A percentile compares a stretch with the other conserved stretches of the same genome.
These are phyloP conservation scores for Ovibos moschatus DNA, from an alignment of 2,113 vertebrate genomes.

Conservation along the genomic window DNA sequence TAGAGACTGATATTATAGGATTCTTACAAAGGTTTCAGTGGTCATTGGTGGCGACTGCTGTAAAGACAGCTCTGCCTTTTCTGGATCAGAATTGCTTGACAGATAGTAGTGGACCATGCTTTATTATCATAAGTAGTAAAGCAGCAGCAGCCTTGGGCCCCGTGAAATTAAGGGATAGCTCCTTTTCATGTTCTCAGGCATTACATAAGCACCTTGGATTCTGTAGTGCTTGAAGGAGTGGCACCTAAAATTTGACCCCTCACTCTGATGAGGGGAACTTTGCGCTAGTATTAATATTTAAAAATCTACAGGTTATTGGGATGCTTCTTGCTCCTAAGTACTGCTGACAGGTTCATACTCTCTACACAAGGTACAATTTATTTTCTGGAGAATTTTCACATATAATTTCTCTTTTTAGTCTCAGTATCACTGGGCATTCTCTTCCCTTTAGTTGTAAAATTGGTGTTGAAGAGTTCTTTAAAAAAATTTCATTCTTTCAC, in stretches of 20 bases:
- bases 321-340: background rate
- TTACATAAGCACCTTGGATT: background rate
- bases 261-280: background rate
- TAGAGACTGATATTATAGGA: background rate
- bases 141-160: background rate
- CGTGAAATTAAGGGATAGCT: background rate
- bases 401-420: background rate
- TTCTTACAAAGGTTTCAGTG: background rate
- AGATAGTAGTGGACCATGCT: background rate
- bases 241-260: background rate
- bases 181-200: background rate
- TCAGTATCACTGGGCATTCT: background rate
- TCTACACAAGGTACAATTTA: background rate
- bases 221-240: background rate
- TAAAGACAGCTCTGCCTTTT: background rate
- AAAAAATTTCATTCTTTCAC: background rate
- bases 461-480: background rate
- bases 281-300: slow-evolving; percentile 20
- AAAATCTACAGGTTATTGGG: background rate
- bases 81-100: background rate
- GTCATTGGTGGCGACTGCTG: background rate
- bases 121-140: background rate
- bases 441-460: background rate
- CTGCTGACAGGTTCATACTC: background rate
- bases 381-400: background rate